Evolutionary conservation across 2,113 vertebrate species (phyloP), one percentile per base, ranked within the genome.

Genomic region (Stegastes partitus): DNA sequence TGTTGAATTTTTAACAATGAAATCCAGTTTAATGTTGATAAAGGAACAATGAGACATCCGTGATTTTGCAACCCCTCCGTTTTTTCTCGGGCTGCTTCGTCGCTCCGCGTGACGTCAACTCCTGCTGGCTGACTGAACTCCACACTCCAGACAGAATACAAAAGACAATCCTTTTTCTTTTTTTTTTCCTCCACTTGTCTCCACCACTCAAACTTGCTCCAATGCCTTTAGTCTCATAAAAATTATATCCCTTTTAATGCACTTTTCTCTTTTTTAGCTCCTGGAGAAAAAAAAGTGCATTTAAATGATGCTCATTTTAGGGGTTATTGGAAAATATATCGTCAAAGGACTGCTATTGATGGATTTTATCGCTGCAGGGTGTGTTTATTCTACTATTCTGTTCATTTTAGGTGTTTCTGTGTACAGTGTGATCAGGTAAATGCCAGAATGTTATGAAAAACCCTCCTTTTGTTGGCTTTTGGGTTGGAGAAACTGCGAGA

Each of bases 1-100:
- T 84, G 85, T 79, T 81, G 54, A 71, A 71, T 77, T 73, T 72
- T 63, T 70, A 74, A 83, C 82, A 81, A 75, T 81, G 53, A 74
- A 87, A 76, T 79, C 61, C 71, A 74, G 83, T 81, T 67, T 64
- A 72, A 84, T 25, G 22, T 57, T 22, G 63, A 73, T 86, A 74
- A 70, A 51, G 0, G 31, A 78, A 76, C 54, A 78, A 69, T 57
- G 44, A 68, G 12, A 45, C 34, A 59, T 44, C n/a, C 15, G 23
- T 57, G 45, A 63, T 11, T 62, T 59, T 34, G 9, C 14, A 57
- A 61, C 65, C 44, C 11, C 28, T 75, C 9, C 9, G 25, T 82
- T 71, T 82, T 71, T 74, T 74, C 57, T 57, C 63, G 18, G 59
- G 37, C 55, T 65, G 37, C 45, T 23, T 15, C 44, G 21, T 45